These are phyloP conservation scores for Muscina levida DNA, from an alignment of 2,888 invertebrate species.

Conservation along the genomic window DNA sequence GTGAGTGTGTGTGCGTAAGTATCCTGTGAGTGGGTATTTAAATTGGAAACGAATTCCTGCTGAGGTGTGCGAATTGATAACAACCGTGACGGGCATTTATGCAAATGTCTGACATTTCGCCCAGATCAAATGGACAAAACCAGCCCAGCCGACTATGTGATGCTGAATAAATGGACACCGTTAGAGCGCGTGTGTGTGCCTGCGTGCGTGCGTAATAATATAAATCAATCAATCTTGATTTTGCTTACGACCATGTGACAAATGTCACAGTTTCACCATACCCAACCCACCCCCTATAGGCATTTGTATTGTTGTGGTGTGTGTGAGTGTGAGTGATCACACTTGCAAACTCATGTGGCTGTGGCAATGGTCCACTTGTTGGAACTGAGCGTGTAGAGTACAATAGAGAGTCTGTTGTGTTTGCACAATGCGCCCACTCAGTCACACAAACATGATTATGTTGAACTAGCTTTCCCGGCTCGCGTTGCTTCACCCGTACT, in stretches of 20 bases:
- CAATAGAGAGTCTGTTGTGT: too few relatives aligned
- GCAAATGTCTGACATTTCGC: conserved; percentile 46
- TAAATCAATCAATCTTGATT: conserved; percentile 55
- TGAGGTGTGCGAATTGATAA: conserved; percentile 27
- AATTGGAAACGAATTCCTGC: conserved; percentile 43
- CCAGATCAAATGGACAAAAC: conserved; percentile 4
- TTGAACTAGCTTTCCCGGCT: too few relatives aligned
- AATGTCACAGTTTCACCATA: conserved; percentile 51
- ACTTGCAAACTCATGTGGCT: too few relatives aligned
- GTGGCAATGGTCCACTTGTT: too few relatives aligned
- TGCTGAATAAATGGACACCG: neutral
- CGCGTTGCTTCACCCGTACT: too few relatives aligned
- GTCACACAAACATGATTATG: neutral
- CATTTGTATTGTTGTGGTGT: too few relatives aligned
- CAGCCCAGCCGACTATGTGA: neutral
- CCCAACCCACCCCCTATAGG: neutral
- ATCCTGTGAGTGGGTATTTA: neutral
- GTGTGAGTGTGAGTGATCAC: too few relatives aligned
- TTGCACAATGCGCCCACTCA: neutral
- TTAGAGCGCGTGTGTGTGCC: conserved; percentile 4
- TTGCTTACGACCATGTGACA: conserved; percentile 55
- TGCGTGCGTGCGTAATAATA: conserved; percentile 17
- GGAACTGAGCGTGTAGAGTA: too few relatives aligned
- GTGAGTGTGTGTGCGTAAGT: neutral
- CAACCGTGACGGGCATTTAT: conserved; percentile 22